Base-by-base conservation (phyloP, 2,888 invertebrate species). In the Schizaphis graminum region DNA sequence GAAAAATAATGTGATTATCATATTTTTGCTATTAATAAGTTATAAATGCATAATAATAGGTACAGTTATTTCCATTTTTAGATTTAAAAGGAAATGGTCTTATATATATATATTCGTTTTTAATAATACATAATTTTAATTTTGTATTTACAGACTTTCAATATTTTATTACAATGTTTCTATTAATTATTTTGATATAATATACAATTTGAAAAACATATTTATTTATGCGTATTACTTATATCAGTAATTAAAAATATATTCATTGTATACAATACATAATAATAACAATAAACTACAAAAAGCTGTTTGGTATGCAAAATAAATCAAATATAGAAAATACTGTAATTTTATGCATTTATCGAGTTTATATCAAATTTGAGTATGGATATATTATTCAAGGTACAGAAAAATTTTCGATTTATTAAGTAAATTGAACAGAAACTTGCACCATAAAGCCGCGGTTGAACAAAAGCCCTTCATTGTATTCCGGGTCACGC, bases 391-490 rank as follows among this genome's bases (percentile, higher is more conserved):
- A 49, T 13, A n/a, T 35, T 90, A 53, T 28, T 28, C 35, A n/a
- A 77, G 56, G 56, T 92, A 77, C 13, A 41, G 67, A 89, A 92
- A 89, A 92, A 56, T 77, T 77, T 77, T 77, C 67, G 92, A 89
- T 92, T 92, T 92, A 92, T 92, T 94, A 94, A 90, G 94, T 94
- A 94, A 94, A 94, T 94, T 85, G 94, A 94, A 94, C 86, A 94
- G 90, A 94, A 94, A 94, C 90, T 94, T 94, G 94, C 67, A 86
- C 90, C 90, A 94, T 94, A 94, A 94, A 94, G 86, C 89, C 91
- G 94, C 61, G 91, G 94, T 94, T 86, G 94, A 94, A 94, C 94
- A 94, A 94, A 94, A 91, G 94, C 91, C 41, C 91, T 91, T 91
- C 94, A 94, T 94, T 94, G 94, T 91, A 86, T 90, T 94, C 91